phyloP scores from a whole-genome alignment of 2,888 invertebrate species.

The Oscheius sp. region DNA sequence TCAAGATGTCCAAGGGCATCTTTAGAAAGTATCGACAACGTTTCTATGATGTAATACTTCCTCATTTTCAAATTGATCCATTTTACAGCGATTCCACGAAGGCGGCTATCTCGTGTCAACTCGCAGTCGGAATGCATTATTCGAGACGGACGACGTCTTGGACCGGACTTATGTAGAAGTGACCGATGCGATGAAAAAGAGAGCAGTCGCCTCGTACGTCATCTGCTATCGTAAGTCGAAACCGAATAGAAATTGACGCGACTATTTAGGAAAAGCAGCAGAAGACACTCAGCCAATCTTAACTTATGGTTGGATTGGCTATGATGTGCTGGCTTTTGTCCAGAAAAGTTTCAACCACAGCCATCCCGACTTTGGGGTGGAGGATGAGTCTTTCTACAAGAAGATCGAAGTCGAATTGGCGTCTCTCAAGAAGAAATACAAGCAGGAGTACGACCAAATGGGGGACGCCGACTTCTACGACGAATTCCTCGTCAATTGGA shows the following conservation, averaged over 20 bases:
- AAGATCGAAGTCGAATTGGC: background rate
- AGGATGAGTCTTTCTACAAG: slow-evolving; percentile 8
- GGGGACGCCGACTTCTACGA: background rate
- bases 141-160: background rate
- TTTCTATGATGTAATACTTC: background rate
- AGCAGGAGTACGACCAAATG: background rate
- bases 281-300: background rate
- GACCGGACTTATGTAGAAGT: background rate
- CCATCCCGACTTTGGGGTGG: background rate
- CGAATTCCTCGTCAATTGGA: background rate
- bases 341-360: background rate
- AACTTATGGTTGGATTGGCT: slow-evolving; percentile 7
- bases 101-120: background rate
- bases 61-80: background rate
- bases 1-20: background rate
- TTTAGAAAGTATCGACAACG: background rate
- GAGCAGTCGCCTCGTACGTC: background rate
- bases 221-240: slow-evolving; percentile 4
- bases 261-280: background rate
- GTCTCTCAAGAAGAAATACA: background rate
- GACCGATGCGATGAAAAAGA: background rate
- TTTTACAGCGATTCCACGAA: background rate
- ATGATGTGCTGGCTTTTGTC: background rate
- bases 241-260: no score
- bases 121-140: background rate